Evolutionary conservation across 1,140 invertebrate genomes (phyloP).

Genomic region (Agrypnia vestita): DNA sequence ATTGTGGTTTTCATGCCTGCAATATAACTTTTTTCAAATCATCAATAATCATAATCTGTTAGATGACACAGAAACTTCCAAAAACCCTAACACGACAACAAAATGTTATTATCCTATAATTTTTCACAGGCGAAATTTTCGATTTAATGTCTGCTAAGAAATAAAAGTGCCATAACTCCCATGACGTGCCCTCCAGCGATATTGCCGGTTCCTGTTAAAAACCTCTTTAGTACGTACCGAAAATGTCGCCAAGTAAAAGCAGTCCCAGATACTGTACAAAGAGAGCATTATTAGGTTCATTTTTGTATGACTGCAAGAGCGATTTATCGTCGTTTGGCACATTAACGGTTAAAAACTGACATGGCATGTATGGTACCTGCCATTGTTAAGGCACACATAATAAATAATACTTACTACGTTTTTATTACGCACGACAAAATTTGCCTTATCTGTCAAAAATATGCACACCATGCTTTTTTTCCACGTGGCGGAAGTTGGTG

Average conservation of each 20-base stretch:
- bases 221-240: too few species aligned
- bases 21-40: too few species aligned
- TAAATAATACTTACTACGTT: conserved; percentile 37
- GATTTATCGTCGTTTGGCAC: too few species aligned
- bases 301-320: too few species aligned
- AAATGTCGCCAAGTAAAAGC: too few species aligned
- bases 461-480: neutral
- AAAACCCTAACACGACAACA: too few species aligned
- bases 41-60: too few species aligned
- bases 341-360: neutral
- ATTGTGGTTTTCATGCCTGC: too few species aligned
- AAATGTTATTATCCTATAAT: neutral
- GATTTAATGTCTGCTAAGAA: conserved; percentile 26
- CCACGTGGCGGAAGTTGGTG: neutral
- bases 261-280: too few species aligned
- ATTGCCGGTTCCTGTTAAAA: neutral
- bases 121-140: neutral
- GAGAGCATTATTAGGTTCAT: too few species aligned
- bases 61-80: too few species aligned
- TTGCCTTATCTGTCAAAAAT: neutral
- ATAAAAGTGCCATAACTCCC: conserved; percentile 25
- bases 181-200: conserved; percentile 5
- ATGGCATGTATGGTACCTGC: neutral
- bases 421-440: conserved; percentile 33
- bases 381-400: conserved; percentile 20